Percentiles rank a stretch among this genome's conserved stretches.
phyloP scores from a whole-genome alignment of 2,888 invertebrate genomes.

The Mesochorus sp. region DNA sequence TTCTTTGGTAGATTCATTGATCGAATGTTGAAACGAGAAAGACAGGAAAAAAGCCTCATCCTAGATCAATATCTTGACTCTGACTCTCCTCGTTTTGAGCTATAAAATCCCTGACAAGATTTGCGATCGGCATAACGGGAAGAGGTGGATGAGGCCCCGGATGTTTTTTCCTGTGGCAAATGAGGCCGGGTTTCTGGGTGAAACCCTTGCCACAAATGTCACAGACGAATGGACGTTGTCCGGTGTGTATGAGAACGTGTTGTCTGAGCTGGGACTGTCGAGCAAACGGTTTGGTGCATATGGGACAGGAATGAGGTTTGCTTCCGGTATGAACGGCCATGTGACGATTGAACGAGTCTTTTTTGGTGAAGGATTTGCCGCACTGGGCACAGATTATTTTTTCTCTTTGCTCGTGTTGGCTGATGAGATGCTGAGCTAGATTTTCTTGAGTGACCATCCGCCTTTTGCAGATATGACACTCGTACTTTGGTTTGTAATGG shows the following conservation, averaged over 20 bases:
- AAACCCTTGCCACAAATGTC: constrained; percentile 80
- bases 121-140: constrained; percentile 81
- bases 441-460: constrained; percentile 81
- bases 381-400: constrained; percentile 80
- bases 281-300: constrained; percentile 79
- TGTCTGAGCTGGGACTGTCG: constrained; percentile 78
- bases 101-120: constrained; percentile 79
- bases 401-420: constrained; percentile 79
- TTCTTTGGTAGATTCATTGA: neutral
- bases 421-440: constrained; percentile 78
- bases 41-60: constrained; percentile 10
- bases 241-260: constrained; percentile 79
- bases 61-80: constrained; percentile 34
- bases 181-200: constrained; percentile 79
- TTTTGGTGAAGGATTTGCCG: constrained; percentile 79
- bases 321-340: constrained; percentile 80
- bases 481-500: constrained; percentile 80
- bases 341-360: constrained; percentile 80
- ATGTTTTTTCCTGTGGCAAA: constrained; percentile 80
- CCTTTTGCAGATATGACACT: constrained; percentile 79
- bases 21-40: neutral
- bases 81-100: constrained; percentile 64
- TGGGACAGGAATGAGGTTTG: constrained; percentile 78
- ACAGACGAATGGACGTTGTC: constrained; percentile 78
- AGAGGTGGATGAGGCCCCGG: constrained; percentile 79